Evolutionary conservation across 2,888 invertebrate genomes (phyloP), one percentile per base, ranked within the genome.

Genomic region (Encarsia formosa): DNA sequence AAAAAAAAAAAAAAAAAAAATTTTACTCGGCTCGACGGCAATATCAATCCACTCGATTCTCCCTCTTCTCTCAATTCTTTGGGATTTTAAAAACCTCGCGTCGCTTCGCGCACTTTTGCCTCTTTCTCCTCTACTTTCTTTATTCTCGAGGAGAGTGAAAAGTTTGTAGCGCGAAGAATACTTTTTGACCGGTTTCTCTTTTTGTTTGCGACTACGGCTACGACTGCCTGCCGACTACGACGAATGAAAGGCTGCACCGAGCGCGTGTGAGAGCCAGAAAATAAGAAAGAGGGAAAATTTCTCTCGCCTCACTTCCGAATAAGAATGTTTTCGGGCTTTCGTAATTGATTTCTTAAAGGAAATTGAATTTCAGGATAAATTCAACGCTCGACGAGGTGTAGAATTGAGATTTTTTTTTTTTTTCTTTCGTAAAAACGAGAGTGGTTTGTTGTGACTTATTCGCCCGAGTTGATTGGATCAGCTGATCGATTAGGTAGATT

Each of bases 341-440:
- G 41, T 46, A 52, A 52, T 52, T 52, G 51, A 52, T 52, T 52
- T 46, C 51, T 46, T 26, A 35, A 41, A 37, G 51, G 19, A 52
- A 52, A 52, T 46, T 52, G 41, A 46, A 52, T 40, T 46, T 46
- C 41, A 18, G 40, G 46, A n/a, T n/a, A n/a, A 51, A 46, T 51
- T 51, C 41, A 52, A 29, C 29, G 22, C 46, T 20, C 18, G 49
- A 31, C 48, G 43, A 43, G 39, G 35, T 45, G 44, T 26, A 40
- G 44, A 45, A 49, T 49, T 44, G 49, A 45, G 35, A 53, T 40
- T 39, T 40, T 44, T 50, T 35, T 35, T 32, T 32, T 15, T 13
- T 29, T n/a, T n/a, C n/a, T n/a, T n/a, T n/a, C n/a, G n/a, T n/a
- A n/a, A n/a, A n/a, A n/a, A n/a, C n/a, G n/a, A n/a, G n/a, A n/a